These are phyloP conservation scores for Phalloptychus januarius DNA, from an alignment of 2,797 vertebrate species.

Conservation along the genomic window DNA sequence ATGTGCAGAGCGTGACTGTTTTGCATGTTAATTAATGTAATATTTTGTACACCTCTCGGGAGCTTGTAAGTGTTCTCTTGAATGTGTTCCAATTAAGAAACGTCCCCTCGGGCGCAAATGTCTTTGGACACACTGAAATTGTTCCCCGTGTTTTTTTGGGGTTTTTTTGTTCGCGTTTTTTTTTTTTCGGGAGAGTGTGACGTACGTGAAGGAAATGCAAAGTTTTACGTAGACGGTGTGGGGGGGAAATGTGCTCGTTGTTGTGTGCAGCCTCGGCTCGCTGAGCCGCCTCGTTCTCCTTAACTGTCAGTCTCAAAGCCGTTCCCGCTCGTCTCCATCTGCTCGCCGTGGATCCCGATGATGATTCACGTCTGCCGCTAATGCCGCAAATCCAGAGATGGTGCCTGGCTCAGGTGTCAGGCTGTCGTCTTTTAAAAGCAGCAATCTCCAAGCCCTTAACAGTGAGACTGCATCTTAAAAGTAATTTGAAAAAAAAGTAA, in stretches of 20 bases:
- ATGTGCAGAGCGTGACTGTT: constrained; percentile 61
- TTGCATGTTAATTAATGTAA: constrained; percentile 81
- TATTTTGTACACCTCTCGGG: constrained; percentile 79
- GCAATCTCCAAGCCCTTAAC: constrained; percentile 40
- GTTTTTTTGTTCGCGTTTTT: constrained; percentile 64
- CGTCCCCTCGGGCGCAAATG: constrained; percentile 67
- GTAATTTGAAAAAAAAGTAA: constrained; percentile 15
- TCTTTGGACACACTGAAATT: constrained; percentile 70
- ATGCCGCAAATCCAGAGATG: constrained; percentile 72
- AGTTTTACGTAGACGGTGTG: constrained; percentile 38
- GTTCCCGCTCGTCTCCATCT: constrained; percentile 63
- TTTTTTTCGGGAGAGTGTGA: constrained; percentile 38
- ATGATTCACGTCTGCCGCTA: constrained; percentile 73
- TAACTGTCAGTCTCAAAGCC: constrained; percentile 61
- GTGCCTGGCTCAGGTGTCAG: constrained; percentile 56
- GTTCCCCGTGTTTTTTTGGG: constrained; percentile 16
- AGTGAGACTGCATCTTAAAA: constrained; percentile 32
- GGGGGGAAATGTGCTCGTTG: constrained; percentile 27
- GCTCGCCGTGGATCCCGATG: constrained; percentile 59
- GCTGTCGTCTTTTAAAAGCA: constrained; percentile 45
- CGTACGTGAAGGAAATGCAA: constrained; percentile 65
- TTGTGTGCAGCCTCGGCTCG: constrained; percentile 20
- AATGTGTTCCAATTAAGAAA: constrained; percentile 80
- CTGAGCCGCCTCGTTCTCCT: constrained; percentile 38
- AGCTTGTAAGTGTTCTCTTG: constrained; percentile 74